Evolutionary conservation across 2,113 vertebrate species (phyloP), one percentile per base, ranked within the genome.

Genomic region (Hiodon tergisus): DNA sequence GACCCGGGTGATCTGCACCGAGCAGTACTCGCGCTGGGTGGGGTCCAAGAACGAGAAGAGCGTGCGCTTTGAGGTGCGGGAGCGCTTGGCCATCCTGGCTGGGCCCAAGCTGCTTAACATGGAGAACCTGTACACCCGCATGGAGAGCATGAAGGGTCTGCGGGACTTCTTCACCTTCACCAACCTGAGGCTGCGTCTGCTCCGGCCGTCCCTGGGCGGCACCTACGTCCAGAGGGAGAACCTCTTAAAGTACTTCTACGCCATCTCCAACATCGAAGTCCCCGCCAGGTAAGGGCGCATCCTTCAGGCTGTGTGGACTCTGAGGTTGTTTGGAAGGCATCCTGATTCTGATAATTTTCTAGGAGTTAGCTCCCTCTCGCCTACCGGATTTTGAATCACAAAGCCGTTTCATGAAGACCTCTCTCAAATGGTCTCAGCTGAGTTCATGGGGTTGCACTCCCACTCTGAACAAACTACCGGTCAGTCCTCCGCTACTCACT

Each of bases 241-340:
- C 87, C 87, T 99, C 81, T 93, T 95, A 83, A 99, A 98, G 87
- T 99, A 99, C 86, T 99, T 98, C 92, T 99, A 98, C 0, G 96
- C 96, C 11, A 94, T 99, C 87, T 98, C 97, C 86, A 98, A 99
- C 91, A 92, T 99, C 17, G 96, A 98, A 80, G 92, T 99, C 87
- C 86, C 89, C 0, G 95, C 95, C 89, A 98, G 97, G 97, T 98
- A 89, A 90, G 76, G 62, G n/a, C 0, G 47, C 73, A 69, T 53
- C 3, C 59, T 9, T n/a, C 57, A 17, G 50, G 57, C 31, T 31
- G 17, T 11, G 66, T 10, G 31, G 31, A 31, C 31, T 31, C 31
- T 31, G 31, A 31, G 31, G 31, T 31, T 31, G 31, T 31, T 31
- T 31, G 31, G 31, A 31, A 31, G 31, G 31, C 31, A 31, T 31